Evolutionary conservation across 2,797 vertebrate genomes (phyloP).

Genomic region (Pseudomugil gertrudae): DNA sequence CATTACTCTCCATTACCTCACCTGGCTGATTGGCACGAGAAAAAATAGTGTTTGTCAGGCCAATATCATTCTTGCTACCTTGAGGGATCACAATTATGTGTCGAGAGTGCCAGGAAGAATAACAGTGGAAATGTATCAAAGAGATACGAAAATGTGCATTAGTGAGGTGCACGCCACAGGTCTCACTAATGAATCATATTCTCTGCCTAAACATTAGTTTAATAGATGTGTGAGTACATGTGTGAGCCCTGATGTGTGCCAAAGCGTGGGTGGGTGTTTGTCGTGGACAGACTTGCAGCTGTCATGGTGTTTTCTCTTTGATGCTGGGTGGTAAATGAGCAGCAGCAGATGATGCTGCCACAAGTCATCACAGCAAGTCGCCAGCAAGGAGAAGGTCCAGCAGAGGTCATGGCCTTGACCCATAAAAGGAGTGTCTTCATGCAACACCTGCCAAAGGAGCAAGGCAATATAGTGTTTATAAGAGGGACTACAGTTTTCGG

Average conservation of each 20-base stretch:
- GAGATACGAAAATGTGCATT: constrained; percentile 51
- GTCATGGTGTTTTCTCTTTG: constrained; percentile 68
- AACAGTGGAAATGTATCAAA: constrained; percentile 66
- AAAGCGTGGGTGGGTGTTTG: constrained; percentile 53
- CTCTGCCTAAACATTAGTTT: constrained; percentile 52
- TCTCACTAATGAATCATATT: constrained; percentile 64
- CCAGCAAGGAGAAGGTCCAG: constrained; percentile 29
- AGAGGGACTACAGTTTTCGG: neutral
- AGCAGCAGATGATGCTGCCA: constrained; percentile 67
- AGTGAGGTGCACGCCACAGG: constrained; percentile 37
- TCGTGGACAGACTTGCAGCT: constrained; percentile 66
- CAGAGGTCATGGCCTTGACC: constrained; percentile 58
- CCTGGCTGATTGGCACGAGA: constrained; percentile 64
- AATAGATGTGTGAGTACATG: constrained; percentile 35
- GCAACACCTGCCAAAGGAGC: constrained; percentile 8
- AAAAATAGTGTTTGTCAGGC: constrained; percentile 68
- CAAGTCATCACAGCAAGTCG: constrained; percentile 65
- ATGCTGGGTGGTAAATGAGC: constrained; percentile 72
- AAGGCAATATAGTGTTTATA: neutral
- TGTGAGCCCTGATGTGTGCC: constrained; percentile 3
- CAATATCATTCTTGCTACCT: constrained; percentile 67
- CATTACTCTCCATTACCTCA: constrained; percentile 77
- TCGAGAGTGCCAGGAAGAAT: constrained; percentile 65
- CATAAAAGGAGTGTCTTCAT: constrained; percentile 1
- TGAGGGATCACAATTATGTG: constrained; percentile 66